phyloP scores from a whole-genome alignment of 2,888 invertebrate genomes.

The Oligia strigilis region DNA sequence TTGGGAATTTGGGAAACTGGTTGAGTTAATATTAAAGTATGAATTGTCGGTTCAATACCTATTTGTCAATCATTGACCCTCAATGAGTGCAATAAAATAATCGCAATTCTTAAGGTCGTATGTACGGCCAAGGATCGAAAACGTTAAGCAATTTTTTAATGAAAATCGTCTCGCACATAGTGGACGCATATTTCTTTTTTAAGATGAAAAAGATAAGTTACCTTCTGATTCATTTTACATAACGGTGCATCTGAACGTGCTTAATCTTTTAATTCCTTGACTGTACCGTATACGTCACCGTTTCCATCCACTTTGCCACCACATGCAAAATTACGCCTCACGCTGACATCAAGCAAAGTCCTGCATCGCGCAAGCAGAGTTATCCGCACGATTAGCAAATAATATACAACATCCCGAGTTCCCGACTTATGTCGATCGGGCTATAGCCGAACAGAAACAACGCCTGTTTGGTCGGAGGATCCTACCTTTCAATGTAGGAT shows the following conservation, averaged over 20 bases:
- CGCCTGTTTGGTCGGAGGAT: neutral
- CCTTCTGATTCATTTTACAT: neutral
- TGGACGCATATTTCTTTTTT: neutral
- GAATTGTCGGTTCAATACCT: neutral
- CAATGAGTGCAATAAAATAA: neutral
- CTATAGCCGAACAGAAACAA: neutral
- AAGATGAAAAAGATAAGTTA: neutral
- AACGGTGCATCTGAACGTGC: neutral
- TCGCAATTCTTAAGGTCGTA: neutral
- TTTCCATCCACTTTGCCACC: neutral
- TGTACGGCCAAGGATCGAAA: neutral
- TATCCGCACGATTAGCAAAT: neutral
- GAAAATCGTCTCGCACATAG: too few species aligned
- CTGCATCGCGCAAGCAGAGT: neutral
- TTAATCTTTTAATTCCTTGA: neutral
- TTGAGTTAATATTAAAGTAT: neutral
- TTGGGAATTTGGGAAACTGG: neutral
- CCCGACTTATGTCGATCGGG: too few species aligned
- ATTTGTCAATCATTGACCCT: neutral
- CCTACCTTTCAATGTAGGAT: neutral
- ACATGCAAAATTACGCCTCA: neutral
- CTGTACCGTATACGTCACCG: neutral
- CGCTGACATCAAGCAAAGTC: neutral
- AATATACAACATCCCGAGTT: too few species aligned
- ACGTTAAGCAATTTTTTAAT: neutral